Base-by-base conservation (phyloP, 2,888 invertebrate genomes). In the Lepidonotus clava region DNA sequence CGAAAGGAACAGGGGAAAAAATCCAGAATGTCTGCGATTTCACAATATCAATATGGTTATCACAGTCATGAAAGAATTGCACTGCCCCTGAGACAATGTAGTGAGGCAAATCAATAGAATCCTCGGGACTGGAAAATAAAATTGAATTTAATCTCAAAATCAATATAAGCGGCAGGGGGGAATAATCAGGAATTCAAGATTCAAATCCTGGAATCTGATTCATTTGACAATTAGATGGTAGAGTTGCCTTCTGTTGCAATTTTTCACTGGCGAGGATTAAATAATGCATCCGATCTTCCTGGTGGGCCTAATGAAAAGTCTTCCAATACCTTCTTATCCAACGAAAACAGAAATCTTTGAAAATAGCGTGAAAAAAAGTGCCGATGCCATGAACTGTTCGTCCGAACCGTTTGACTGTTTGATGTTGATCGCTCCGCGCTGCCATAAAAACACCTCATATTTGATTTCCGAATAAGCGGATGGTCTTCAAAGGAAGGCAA, bases 401-500 rank as follows among this genome's bases (percentile, higher is more conserved):
- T 71, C 36, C 38, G 34, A 38, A 38, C 14, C 71, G 71, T 71
- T 38, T 71, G 71, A 71, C 71, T 71, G 71, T 71, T 71, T 71
- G 71, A 71, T 71, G 71, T 71, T 36, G 71, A 71, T 71, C 71
- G 38, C 36, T n/a, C 4, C 1, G 34, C 14, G 36, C 4, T 18
- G 34, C 21, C 14, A 38, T 71, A 71, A 71, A 71, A 71, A 71
- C 71, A 71, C 71, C 38, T 38, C 71, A 71, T 71, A 38, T 71
- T 71, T 71, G 71, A 71, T 71, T 71, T 71, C 71, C 71, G 71
- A 71, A 71, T 71, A 71, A 71, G 71, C 71, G 71, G 71, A 34
- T 11, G 38, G 36, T 11, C 71, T 71, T 71, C 71, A 71, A 71
- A 71, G 71, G 71, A 8, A 28, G 28, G 5, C 4, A 32, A 61